A percentile compares a stretch with the other conserved stretches of the same genome.
phyloP scores from a whole-genome alignment of 2,113 vertebrate genomes.

The Onychorhynchus coronatus region DNA sequence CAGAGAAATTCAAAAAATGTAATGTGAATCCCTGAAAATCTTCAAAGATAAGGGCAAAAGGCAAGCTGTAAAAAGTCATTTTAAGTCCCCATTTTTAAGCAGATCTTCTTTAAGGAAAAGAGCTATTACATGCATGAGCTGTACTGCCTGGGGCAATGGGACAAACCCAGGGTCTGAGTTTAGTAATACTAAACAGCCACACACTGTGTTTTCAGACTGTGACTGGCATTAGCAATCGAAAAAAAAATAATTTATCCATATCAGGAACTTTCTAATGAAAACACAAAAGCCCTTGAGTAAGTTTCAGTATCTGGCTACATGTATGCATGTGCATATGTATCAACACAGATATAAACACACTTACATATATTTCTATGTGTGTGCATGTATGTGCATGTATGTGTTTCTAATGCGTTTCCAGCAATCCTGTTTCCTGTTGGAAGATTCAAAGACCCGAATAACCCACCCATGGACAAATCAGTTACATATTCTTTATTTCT shows the following conservation, averaged over 20 bases:
- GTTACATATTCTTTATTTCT: slow-evolving; percentile 32
- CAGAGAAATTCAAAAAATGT: not conserved
- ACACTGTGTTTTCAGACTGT: not conserved
- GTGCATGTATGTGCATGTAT: not conserved
- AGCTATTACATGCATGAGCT: not conserved
- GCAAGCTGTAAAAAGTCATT: not conserved
- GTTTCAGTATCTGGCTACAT: not conserved
- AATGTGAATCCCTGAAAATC: not conserved
- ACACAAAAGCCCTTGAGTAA: not conserved
- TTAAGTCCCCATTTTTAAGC: not conserved
- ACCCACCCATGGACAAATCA: slow-evolving; percentile 38
- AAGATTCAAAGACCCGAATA: not conserved
- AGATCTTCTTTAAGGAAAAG: not conserved
- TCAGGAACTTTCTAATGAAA: not conserved
- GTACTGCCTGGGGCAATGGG: not conserved
- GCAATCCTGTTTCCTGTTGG: not conserved
- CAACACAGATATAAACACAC: accelerated
- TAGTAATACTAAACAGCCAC: not conserved
- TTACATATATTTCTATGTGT: accelerated
- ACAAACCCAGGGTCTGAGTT: not conserved
- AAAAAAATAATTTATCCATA: not conserved
- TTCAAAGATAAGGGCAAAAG: slow-evolving; percentile 5
- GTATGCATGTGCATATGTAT: accelerated
- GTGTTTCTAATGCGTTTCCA: not conserved
- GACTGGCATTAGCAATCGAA: not conserved